phyloP scores from a whole-genome alignment of 2,888 invertebrate species.

The Pilophorus perplexus region DNA sequence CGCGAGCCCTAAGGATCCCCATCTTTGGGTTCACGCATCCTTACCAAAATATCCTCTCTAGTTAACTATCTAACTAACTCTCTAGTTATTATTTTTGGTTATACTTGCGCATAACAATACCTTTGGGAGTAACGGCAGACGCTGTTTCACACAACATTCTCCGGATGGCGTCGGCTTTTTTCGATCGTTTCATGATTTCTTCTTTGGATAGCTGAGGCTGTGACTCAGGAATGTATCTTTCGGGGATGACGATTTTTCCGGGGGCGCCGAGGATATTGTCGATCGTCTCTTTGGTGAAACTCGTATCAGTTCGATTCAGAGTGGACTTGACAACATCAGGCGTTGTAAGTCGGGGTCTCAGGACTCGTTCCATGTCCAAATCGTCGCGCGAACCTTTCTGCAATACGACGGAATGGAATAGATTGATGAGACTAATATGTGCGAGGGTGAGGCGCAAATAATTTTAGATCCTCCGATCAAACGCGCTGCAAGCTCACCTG shows the following conservation, averaged over 20 bases:
- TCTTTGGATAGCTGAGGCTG: constrained; percentile 80
- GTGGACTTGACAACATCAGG: constrained; percentile 87
- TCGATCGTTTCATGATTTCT: constrained; percentile 76
- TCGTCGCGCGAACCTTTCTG: constrained; percentile 63
- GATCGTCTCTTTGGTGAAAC: constrained; percentile 76
- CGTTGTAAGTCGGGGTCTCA: constrained; percentile 71
- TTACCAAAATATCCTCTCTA: too few species aligned
- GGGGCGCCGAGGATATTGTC: constrained; percentile 83
- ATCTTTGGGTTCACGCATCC: too few species aligned
- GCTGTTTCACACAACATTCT: constrained; percentile 78
- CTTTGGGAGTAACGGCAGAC: constrained; percentile 46
- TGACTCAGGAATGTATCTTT: constrained; percentile 88
- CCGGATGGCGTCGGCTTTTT: constrained; percentile 87
- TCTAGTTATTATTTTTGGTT: too few species aligned
- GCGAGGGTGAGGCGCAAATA: too few species aligned
- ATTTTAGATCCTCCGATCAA: too few species aligned
- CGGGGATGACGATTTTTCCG: constrained; percentile 86
- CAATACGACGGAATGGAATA: too few species aligned
- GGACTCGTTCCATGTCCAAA: constrained; percentile 80
- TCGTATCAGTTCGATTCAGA: constrained; percentile 58
- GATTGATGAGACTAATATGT: too few species aligned
- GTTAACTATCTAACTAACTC: too few species aligned
- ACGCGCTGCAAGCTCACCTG: constrained; percentile 40
- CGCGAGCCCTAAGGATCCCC: too few species aligned
- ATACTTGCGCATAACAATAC: too few species aligned